Percentiles rank a stretch among this genome's conserved stretches.
These are phyloP conservation scores for Clarias fuscus DNA, from an alignment of 2,797 vertebrate genomes.

Conservation along the genomic window DNA sequence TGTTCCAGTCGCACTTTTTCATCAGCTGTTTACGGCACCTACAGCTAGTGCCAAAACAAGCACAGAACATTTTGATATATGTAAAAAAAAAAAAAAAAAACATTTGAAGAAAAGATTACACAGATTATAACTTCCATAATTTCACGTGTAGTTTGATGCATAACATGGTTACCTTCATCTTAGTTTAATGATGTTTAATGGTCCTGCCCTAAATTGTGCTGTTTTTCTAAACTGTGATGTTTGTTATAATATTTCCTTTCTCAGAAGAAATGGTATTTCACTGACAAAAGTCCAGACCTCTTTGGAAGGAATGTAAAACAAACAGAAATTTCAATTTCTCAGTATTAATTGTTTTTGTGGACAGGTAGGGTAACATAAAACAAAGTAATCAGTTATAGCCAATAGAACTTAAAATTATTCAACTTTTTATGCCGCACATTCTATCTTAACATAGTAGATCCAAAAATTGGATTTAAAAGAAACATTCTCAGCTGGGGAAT, in stretches of 20 bases:
- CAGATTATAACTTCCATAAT: slow-evolving; percentile 18
- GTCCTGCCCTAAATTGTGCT: not conserved
- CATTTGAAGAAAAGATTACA: slow-evolving; percentile 2
- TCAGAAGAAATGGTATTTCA: not conserved
- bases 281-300: not conserved
- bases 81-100: not conserved
- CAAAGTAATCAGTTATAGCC: not conserved
- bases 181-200: slow-evolving; percentile 33
- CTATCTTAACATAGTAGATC: not conserved
- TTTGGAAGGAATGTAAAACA: not conserved
- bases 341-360: not conserved
- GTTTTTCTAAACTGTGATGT: not conserved
- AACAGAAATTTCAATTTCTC: not conserved
- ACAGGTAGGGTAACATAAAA: no score
- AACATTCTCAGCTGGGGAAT: not conserved
- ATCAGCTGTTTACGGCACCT: slow-evolving; percentile 11
- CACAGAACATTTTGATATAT: not conserved
- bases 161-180: slow-evolving; percentile 22
- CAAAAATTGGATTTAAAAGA: not conserved
- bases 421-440: not conserved
- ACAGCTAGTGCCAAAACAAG: slow-evolving; percentile 29
- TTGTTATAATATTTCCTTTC: not conserved
- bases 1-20: slow-evolving; percentile 8
- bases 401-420: not conserved
- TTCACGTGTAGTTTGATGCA: slow-evolving; percentile 39